Conservation (phyloP, 2,797 vertebrate genomes). For the Choloepus didactylus region DNA sequence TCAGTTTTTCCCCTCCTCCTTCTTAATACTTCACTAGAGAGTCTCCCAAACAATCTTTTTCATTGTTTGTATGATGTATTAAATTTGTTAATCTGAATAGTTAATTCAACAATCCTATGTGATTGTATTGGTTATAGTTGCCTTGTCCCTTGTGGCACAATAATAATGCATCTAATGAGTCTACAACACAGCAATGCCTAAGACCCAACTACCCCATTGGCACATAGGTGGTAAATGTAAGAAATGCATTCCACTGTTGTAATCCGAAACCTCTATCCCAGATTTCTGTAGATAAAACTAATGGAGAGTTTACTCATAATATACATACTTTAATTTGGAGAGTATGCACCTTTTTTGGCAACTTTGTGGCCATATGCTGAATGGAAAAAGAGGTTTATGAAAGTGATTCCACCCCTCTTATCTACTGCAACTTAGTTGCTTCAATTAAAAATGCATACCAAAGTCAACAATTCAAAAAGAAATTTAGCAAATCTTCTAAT, state of each 20-base stretch:
- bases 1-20: neutral
- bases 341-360: neutral
- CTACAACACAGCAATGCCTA: too few species aligned
- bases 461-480: neutral
- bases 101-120: neutral
- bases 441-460: neutral
- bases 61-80: neutral
- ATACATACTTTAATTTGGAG: neutral
- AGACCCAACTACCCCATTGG: neutral
- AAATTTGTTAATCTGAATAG: neutral
- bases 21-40: neutral
- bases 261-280: neutral
- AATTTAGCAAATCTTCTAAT: neutral
- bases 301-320: neutral
- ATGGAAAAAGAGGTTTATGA: neutral
- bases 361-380: neutral
- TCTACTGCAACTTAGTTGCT: neutral
- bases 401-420: neutral
- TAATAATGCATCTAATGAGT: neutral
- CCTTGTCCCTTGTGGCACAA: neutral
- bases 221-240: neutral
- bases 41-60: neutral
- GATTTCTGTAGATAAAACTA: neutral
- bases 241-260: neutral
- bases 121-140: neutral